Percentiles rank a stretch among this genome's conserved stretches.
Evolutionary conservation across 2,888 invertebrate genomes (phyloP).

Genomic region (Zygothrica quintamaculata): DNA sequence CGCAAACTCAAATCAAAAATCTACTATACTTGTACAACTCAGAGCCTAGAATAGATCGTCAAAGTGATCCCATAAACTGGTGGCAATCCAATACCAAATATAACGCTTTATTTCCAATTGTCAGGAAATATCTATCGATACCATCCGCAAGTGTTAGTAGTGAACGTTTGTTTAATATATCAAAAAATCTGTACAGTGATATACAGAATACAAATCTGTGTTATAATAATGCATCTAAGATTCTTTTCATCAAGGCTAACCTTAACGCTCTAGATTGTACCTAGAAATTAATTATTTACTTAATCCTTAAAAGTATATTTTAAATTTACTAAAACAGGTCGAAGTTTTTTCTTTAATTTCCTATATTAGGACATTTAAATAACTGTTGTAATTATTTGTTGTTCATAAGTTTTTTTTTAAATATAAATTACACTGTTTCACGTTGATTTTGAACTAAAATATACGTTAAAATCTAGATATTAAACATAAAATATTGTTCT

Average conservation of each 20-base stretch:
- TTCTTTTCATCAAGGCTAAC: slow-evolving; percentile 62
- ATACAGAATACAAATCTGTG: slow-evolving; percentile 48
- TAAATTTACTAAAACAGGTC: too few relatives aligned
- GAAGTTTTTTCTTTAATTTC: not conserved
- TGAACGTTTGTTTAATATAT: slow-evolving; percentile 38
- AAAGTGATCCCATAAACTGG: slow-evolving; percentile 55
- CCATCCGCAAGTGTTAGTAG: slow-evolving; percentile 49
- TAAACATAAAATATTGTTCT: slow-evolving; percentile 10
- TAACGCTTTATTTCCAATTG: slow-evolving; percentile 41
- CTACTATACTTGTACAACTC: slow-evolving; percentile 62
- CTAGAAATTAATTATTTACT: too few relatives aligned
- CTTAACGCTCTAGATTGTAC: slow-evolving; percentile 15
- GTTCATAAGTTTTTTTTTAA: not conserved
- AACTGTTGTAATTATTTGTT: too few relatives aligned
- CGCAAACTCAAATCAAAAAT: slow-evolving; percentile 52
- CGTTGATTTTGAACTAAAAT: too few relatives aligned
- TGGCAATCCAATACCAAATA: slow-evolving; percentile 59
- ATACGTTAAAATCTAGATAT: not conserved
- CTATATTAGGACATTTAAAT: too few relatives aligned
- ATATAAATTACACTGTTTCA: not conserved
- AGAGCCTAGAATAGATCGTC: slow-evolving; percentile 57
- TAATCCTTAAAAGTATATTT: too few relatives aligned
- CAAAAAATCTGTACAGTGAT: slow-evolving; percentile 43
- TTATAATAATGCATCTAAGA: slow-evolving; percentile 52
- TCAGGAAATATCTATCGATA: slow-evolving; percentile 42